These are phyloP conservation scores for Pteruthius melanotis DNA, from an alignment of 2,113 vertebrate species.

Conservation along the genomic window DNA sequence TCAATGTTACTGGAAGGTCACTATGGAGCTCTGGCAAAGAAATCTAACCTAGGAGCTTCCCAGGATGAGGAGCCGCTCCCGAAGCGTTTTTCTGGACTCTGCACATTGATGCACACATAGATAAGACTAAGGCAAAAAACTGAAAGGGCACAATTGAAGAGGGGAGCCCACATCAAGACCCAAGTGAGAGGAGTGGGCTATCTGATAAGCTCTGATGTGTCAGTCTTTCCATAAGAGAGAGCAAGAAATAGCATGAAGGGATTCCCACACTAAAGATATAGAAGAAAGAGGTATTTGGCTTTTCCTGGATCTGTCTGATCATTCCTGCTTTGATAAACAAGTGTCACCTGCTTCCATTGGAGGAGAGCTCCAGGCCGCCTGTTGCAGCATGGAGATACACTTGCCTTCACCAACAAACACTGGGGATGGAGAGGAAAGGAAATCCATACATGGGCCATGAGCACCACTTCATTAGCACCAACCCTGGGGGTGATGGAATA, in stretches of 20 bases:
- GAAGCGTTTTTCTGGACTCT: neutral
- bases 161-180: neutral
- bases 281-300: neutral
- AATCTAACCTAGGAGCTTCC: neutral
- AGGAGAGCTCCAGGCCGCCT: neutral
- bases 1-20: neutral
- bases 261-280: neutral
- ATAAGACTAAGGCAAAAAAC: neutral
- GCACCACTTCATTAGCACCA: neutral
- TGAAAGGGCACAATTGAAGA: neutral
- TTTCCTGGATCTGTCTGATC: neutral
- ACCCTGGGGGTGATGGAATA: neutral
- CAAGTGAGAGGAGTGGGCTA: neutral
- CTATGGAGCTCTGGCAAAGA: neutral
- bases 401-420: neutral
- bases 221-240: neutral
- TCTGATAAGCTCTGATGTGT: neutral
- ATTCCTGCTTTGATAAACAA: neutral
- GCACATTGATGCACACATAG: neutral
- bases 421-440: neutral
- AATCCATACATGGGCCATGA: neutral
- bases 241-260: neutral
- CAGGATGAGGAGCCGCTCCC: neutral
- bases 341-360: neutral
- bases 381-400: neutral